Evolutionary conservation across 2,888 invertebrate genomes (phyloP), one percentile per base, ranked within the genome.

Genomic region (Drepanosiphum platanoidis): DNA sequence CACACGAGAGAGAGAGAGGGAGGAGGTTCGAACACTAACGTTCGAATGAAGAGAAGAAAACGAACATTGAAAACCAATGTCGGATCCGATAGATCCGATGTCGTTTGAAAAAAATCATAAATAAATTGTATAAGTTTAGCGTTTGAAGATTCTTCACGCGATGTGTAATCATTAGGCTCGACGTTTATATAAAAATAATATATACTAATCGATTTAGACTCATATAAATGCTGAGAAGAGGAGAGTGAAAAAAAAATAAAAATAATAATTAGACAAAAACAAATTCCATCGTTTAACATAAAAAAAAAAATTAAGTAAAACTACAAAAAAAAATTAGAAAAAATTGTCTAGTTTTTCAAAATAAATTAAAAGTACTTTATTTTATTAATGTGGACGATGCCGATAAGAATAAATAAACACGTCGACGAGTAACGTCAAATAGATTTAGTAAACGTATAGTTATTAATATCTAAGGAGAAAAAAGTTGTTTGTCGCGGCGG

Each of bases 81-180:
- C 30, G 32, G 71, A 71, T 81, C 81, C 30, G 71, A 70, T 80
- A 71, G 71, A 81, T 71, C 81, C 15, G 4, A 58, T 71, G 71
- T 77, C 18, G 58, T 68, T 80, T 4, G 7, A 27, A 66, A 22
- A 79, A 52, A 18, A 36, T 32, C 42, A 66, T 34, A 27, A 66
- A 42, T 30, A 27, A 66, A 42, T n/a, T 32, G n/a, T n/a, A 68
- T 46, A 30, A 52, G 34, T 8, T 68, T 80, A 52, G 9, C 42
- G 11, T 64, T 66, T 22, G 32, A 66, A 79, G 34, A 61, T 18
- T 78, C 42, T 18, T 34, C n/a, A 15, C 32, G 4, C 22, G 15
- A 11, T 42, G 15, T 36, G 27, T 58, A 34, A 39, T 36, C n/a
- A 32, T 42, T 42, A 27, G 3, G 11, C 11, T 61, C 11, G 2